A percentile compares a stretch with the other conserved stretches of the same genome.
Conservation (phyloP, 2,113 vertebrate species). For the Nansenia antarctica region DNA sequence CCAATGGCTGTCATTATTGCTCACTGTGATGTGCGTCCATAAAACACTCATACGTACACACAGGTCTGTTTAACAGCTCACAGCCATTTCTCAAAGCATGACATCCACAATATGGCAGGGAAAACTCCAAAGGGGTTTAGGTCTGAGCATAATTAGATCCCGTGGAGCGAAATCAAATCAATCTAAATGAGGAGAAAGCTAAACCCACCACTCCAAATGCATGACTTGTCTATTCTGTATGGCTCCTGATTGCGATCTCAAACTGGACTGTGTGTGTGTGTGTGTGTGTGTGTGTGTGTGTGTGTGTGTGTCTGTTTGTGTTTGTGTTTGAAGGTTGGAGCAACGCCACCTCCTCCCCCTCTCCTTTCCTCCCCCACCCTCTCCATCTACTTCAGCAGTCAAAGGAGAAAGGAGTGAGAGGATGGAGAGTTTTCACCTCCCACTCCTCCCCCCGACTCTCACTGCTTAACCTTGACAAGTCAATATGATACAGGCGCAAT, state of each 20-base stretch:
- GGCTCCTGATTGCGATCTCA: slow-evolving; percentile 44
- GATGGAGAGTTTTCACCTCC: slow-evolving; percentile 48
- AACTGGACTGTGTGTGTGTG: slow-evolving; percentile 25
- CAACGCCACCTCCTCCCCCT: slow-evolving; percentile 7
- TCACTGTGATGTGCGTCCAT: slow-evolving; percentile 56
- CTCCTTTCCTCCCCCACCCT: slow-evolving; percentile 14
- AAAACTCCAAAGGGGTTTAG: slow-evolving; percentile 71
- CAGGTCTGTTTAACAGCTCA: slow-evolving; percentile 57
- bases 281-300: no score
- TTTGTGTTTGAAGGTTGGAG: slow-evolving; percentile 25
- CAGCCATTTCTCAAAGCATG: slow-evolving; percentile 69
- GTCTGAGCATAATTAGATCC: slow-evolving; percentile 73
- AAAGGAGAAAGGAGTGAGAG: slow-evolving; percentile 44
- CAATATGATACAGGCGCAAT: slow-evolving; percentile 75
- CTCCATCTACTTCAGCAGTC: slow-evolving; percentile 53
- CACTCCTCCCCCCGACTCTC: slow-evolving; percentile 56
- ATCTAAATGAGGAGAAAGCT: slow-evolving; percentile 62
- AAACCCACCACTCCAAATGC: slow-evolving; percentile 49
- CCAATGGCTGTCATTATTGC: slow-evolving; percentile 59
- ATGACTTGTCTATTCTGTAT: slow-evolving; percentile 39
- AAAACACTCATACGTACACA: slow-evolving; percentile 51
- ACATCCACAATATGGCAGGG: slow-evolving; percentile 70
- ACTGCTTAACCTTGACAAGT: slow-evolving; percentile 80
- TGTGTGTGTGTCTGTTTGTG: no score
- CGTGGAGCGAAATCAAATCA: slow-evolving; percentile 77